phyloP scores from a whole-genome alignment of 2,888 invertebrate species.

The Seira sanloemensis region DNA sequence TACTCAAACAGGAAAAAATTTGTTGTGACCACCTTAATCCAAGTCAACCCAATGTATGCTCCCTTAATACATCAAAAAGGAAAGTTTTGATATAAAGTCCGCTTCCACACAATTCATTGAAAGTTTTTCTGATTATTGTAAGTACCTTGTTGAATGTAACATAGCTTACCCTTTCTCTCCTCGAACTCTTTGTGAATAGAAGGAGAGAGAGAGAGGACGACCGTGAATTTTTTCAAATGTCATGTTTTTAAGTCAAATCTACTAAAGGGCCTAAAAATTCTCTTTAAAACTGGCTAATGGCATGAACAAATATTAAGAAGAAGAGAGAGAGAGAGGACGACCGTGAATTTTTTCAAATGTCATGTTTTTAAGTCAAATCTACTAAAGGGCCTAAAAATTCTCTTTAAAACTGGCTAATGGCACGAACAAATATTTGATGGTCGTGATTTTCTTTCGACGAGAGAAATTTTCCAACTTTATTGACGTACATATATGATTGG shows the following conservation, averaged over 20 bases:
- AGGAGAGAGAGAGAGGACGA: not conserved
- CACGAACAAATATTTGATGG: slow-evolving; percentile 33
- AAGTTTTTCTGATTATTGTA: not conserved
- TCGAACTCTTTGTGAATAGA: too few relatives aligned
- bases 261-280: not conserved
- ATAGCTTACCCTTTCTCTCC: too few relatives aligned
- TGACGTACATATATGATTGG: too few relatives aligned
- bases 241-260: too few relatives aligned
- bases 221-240: not conserved
- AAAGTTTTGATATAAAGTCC: not conserved
- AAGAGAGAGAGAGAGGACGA: not conserved
- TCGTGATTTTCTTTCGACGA: slow-evolving; percentile 38
- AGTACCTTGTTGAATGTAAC: slow-evolving; percentile 10
- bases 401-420: slow-evolving; percentile 7
- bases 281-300: slow-evolving; percentile 7
- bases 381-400: not conserved
- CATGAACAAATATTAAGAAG: slow-evolving; percentile 27
- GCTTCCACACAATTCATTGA: not conserved
- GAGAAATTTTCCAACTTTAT: not conserved
- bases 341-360: not conserved
- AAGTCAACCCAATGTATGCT: slow-evolving; percentile 33
- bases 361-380: too few relatives aligned
- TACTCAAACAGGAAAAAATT: slow-evolving; percentile 14
- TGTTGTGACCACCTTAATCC: slow-evolving; percentile 35
- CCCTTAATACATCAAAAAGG: slow-evolving; percentile 40